A percentile compares a stretch with the other conserved stretches of the same genome.
Evolutionary conservation across 2,797 vertebrate species (phyloP).

Genomic region (Periophthalmus magnuspinnatus): DNA sequence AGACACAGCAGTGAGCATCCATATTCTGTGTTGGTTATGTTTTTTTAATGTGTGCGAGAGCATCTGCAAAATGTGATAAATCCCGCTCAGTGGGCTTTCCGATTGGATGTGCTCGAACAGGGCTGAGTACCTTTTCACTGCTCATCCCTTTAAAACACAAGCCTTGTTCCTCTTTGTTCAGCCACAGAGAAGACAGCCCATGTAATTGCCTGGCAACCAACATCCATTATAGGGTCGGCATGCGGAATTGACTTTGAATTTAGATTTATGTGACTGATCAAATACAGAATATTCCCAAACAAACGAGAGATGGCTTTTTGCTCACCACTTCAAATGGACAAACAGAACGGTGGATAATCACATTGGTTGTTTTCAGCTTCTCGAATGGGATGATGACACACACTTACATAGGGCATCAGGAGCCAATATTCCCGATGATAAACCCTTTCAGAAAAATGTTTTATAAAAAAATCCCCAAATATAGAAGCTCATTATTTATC

Average conservation of each 20-base stretch:
- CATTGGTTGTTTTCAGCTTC: not conserved
- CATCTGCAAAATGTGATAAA: conserved; percentile 69
- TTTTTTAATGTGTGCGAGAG: conserved; percentile 49
- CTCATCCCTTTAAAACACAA: conserved; percentile 72
- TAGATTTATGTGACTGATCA: conserved; percentile 74
- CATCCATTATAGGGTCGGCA: conserved; percentile 74
- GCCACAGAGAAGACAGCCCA: conserved; percentile 60
- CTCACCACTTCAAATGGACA: conserved; percentile 36
- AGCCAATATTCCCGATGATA: not conserved
- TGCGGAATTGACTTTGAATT: conserved; percentile 69
- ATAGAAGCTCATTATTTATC: not conserved
- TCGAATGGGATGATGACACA: not conserved
- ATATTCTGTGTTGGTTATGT: conserved; percentile 24
- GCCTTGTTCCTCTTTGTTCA: conserved; percentile 71
- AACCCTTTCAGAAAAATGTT: not conserved
- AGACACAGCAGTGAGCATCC: conserved; percentile 36
- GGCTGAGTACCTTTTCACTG: conserved; percentile 69
- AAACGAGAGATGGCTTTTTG: conserved; percentile 55
- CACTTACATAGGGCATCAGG: not conserved
- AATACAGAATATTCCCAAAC: conserved; percentile 69
- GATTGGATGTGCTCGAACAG: conserved; percentile 64
- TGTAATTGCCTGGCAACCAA: conserved; percentile 78
- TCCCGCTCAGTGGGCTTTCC: conserved; percentile 65
- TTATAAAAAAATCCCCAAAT: not conserved
- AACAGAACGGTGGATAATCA: conserved; percentile 31